Conservation (phyloP, 2,113 vertebrate genomes). For the Spermophilus dauricus region DNA sequence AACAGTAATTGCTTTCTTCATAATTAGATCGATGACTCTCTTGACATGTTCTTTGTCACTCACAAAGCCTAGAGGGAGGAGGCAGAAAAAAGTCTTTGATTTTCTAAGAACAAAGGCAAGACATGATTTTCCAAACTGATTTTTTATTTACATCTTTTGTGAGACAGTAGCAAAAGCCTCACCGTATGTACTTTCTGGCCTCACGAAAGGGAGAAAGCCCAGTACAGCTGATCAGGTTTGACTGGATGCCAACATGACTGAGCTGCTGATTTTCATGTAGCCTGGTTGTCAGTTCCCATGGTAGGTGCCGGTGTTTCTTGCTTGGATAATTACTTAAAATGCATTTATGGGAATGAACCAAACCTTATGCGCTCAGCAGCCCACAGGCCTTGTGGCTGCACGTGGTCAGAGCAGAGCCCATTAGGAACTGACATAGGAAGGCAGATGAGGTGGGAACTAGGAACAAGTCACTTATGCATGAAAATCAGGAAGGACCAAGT, state of each 20-base stretch:
- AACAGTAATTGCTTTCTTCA: neutral
- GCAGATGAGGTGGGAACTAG: neutral
- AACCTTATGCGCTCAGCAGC: neutral
- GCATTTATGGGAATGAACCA: conserved; percentile 46
- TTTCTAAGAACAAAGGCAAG: neutral
- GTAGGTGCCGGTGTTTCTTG: neutral
- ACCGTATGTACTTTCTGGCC: neutral
- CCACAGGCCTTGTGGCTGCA: neutral
- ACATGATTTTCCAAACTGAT: neutral
- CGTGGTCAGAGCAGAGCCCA: neutral
- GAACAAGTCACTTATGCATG: conserved; percentile 56
- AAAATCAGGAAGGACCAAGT: conserved; percentile 51
- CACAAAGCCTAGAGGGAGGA: neutral
- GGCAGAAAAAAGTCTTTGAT: neutral
- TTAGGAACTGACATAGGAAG: conserved; percentile 47
- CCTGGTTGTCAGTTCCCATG: neutral
- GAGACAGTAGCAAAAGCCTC: neutral
- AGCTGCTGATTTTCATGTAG: neutral
- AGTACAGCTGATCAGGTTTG: neutral
- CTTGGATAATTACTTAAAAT: conserved; percentile 69
- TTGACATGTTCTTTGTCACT: neutral
- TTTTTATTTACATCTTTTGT: neutral
- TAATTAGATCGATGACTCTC: neutral
- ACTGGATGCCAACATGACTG: neutral
- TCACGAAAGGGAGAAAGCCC: neutral